Conservation (phyloP, 2,888 invertebrate genomes). For the Diloba caeruleocephala region DNA sequence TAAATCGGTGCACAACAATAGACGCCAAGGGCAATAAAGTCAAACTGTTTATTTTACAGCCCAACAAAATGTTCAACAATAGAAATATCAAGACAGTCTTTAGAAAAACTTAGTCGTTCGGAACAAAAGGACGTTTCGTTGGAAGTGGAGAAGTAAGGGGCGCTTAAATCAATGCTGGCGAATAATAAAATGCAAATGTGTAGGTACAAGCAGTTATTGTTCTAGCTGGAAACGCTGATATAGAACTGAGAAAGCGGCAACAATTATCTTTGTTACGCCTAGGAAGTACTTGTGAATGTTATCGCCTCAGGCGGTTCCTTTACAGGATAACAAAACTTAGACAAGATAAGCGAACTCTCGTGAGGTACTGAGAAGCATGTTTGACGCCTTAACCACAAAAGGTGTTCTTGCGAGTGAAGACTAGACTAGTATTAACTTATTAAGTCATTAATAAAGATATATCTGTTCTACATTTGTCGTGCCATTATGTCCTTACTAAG, state of each 20-base stretch:
- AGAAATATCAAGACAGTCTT: constrained; percentile 80
- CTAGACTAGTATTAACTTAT: constrained; percentile 36
- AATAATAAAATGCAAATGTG: constrained; percentile 73
- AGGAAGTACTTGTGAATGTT: constrained; percentile 35
- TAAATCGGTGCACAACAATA: constrained; percentile 67
- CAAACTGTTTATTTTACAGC: constrained; percentile 81
- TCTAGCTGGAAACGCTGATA: constrained; percentile 49
- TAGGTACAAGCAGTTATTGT: constrained; percentile 48
- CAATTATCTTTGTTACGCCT: constrained; percentile 29
- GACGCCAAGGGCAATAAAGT: constrained; percentile 69
- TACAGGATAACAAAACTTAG: constrained; percentile 19
- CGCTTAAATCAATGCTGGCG: constrained; percentile 75
- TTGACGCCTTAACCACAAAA: constrained; percentile 34
- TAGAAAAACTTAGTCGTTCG: constrained; percentile 77
- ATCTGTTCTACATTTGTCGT: constrained; percentile 29
- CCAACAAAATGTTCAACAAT: constrained; percentile 72
- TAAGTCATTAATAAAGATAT: constrained; percentile 44
- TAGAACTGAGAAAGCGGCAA: constrained; percentile 25
- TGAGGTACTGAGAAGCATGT: constrained; percentile 23
- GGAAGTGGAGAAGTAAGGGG: constrained; percentile 68
- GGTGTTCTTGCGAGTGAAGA: constrained; percentile 20
- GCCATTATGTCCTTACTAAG: constrained; percentile 38
- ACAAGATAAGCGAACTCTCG: constrained; percentile 19
- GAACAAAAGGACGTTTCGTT: constrained; percentile 82
- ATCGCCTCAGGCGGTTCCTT: constrained; percentile 26